Evolutionary conservation across 2,888 invertebrate species (phyloP), one percentile per base, ranked within the genome.

Genomic region (Patella ulyssiponensis): DNA sequence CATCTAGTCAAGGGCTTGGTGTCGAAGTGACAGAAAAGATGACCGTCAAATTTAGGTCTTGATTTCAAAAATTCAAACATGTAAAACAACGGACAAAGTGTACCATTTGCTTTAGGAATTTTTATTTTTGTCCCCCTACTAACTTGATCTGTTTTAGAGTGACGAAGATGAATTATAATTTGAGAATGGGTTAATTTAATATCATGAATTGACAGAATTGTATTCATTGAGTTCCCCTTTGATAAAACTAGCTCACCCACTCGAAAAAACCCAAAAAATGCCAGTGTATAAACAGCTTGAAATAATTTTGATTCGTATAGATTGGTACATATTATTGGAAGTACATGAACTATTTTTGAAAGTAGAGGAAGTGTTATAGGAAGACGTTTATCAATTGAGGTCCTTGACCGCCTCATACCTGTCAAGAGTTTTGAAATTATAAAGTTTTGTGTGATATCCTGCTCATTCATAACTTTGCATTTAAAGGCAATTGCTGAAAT

Each of bases 211-310:
- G 17, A 4, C 15, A 58, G 58, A n/a, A 58, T 58, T 15, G 58
- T n/a, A 58, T 58, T n/a, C n/a, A 58, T n/a, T 58, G 58, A n/a
- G 58, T 58, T 58, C 17, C 58, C 58, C 17, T 58, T 15, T 58
- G 58, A 58, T n/a, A 58, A n/a, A 58, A n/a, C 58, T 17, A 70
- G 4, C 20, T 23, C 70, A 0, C 70, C 33, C 70, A 23, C 70
- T 4, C 70, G 27, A 17, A 70, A 33, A 33, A 70, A 33, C 3
- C 2, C 70, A 3, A 23, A 70, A 70, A 70, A 70, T 17, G 70
- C 2, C 15, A 15, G 15, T 23, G 23, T 23, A 33, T 27, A 23
- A 23, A 23, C 33, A 15, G 70, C 23, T 70, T 70, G 70, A 23
- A 14, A 70, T 33, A 70, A 17, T 23, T n/a, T 27, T 15, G 33